phyloP scores from a whole-genome alignment of 1,140 invertebrate genomes.

The Aphaenogaster ashmeadi region DNA sequence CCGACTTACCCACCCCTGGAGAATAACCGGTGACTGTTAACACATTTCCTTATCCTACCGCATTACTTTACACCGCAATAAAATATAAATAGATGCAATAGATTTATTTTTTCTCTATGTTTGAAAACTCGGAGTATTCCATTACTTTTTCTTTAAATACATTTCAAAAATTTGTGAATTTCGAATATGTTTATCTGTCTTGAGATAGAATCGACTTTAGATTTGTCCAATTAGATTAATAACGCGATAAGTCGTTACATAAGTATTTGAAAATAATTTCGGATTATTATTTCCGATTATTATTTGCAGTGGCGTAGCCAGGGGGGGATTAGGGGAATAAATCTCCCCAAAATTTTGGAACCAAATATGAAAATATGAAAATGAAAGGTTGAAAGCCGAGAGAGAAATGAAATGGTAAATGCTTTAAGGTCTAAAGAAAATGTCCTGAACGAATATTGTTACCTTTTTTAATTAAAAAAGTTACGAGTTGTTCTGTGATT shows the following conservation, averaged over 20 bases:
- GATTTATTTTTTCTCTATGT: background rate
- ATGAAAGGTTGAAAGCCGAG: too few species aligned
- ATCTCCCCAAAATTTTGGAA: too few species aligned
- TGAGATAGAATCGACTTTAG: background rate
- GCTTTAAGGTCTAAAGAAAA: too few species aligned
- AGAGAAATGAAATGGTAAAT: too few species aligned
- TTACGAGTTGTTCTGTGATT: too few species aligned
- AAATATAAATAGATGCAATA: background rate
- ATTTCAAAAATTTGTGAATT: background rate
- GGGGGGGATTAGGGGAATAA: too few species aligned
- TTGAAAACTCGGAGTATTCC: background rate
- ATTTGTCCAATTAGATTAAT: background rate
- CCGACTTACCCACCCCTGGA: background rate
- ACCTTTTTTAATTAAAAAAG: too few species aligned
- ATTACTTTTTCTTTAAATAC: background rate
- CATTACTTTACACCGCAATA: slow-evolving; percentile 3
- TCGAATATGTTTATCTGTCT: background rate
- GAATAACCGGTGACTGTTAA: background rate
- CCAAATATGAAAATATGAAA: too few species aligned
- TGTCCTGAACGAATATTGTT: too few species aligned
- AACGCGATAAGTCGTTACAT: background rate
- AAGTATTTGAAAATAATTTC: slow-evolving; percentile 10
- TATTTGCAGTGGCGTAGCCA: too few species aligned
- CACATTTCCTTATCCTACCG: background rate
- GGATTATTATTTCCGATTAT: slow-evolving; percentile 28